A percentile compares a stretch with the other conserved stretches of the same genome.
Conservation (phyloP, 2,113 vertebrate species). For the Numida meleagris region DNA sequence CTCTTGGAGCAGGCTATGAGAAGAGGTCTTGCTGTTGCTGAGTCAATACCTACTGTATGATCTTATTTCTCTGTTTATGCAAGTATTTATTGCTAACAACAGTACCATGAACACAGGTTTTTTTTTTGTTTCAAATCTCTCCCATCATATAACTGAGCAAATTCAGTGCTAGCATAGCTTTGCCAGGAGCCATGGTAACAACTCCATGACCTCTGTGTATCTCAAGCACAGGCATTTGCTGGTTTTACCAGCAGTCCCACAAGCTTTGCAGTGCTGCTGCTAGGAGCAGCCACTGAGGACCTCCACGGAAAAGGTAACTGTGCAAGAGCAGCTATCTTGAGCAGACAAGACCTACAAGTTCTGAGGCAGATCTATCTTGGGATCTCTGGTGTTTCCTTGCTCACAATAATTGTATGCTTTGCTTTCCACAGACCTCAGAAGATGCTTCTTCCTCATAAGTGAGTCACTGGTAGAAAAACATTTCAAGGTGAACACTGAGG, state of each 20-base stretch:
- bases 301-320: not conserved
- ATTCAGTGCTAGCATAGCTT: rapidly evolving
- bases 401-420: not conserved
- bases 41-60: not conserved
- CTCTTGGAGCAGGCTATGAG: not conserved
- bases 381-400: not conserved
- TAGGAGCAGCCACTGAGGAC: not conserved
- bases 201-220: rapidly evolving
- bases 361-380: not conserved
- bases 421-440: not conserved
- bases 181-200: not conserved
- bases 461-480: not conserved
- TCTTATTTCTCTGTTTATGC: not conserved
- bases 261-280: not conserved
- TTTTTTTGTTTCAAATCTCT: not conserved
- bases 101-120: rapidly evolving
- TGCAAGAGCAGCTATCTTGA: not conserved
- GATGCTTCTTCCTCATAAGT: not conserved
- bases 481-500: not conserved
- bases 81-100: not conserved
- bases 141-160: not conserved
- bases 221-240: rapidly evolving
- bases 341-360: not conserved
- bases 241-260: not conserved
- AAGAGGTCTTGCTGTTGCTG: not conserved